Percentiles rank a stretch among this genome's conserved stretches.
phyloP scores from a whole-genome alignment of 2,797 vertebrate genomes.

The Acrossocheilus fasciatus region DNA sequence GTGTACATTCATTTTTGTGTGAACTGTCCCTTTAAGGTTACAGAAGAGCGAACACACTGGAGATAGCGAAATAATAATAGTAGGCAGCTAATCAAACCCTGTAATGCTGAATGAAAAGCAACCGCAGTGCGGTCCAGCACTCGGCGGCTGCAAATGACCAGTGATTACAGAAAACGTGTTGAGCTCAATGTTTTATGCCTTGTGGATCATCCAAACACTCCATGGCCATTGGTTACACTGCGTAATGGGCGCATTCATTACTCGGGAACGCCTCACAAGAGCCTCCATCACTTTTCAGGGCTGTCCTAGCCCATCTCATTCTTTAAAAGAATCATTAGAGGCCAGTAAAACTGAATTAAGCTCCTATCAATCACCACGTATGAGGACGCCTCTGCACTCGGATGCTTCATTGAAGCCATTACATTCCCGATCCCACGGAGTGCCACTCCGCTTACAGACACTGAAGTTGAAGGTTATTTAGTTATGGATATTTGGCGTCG shows the following conservation, averaged over 20 bases:
- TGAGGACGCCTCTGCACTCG: slow-evolving; percentile 48
- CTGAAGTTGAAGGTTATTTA: slow-evolving; percentile 63
- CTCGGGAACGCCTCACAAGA: slow-evolving; percentile 33
- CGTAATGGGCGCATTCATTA: slow-evolving; percentile 56
- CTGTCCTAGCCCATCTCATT: slow-evolving; percentile 60
- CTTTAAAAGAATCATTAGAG: slow-evolving; percentile 64
- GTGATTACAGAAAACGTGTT: slow-evolving; percentile 52
- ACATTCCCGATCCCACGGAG: slow-evolving; percentile 44
- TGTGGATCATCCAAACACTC: slow-evolving; percentile 45
- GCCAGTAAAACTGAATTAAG: slow-evolving; percentile 65
- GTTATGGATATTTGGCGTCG: slow-evolving; percentile 46
- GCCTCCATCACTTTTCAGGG: slow-evolving; percentile 54
- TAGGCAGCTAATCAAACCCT: slow-evolving; percentile 36
- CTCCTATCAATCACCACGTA: slow-evolving; percentile 58
- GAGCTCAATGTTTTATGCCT: slow-evolving; percentile 47
- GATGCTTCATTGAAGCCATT: slow-evolving; percentile 52
- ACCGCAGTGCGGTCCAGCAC: slow-evolving; percentile 33
- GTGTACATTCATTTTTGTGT: too few species aligned
- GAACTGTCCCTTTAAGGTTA: slow-evolving; percentile 3
- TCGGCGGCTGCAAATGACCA: slow-evolving; percentile 46
- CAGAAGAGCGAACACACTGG: neutral
- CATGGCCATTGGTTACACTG: slow-evolving; percentile 46
- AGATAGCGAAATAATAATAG: slow-evolving; percentile 20
- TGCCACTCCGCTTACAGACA: slow-evolving; percentile 23
- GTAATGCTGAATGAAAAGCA: slow-evolving; percentile 42